A percentile compares a stretch with the other conserved stretches of the same genome.
These are phyloP conservation scores for Sinocyclocheilus rhinocerous DNA, from an alignment of 2,113 vertebrate genomes.

Conservation along the genomic window DNA sequence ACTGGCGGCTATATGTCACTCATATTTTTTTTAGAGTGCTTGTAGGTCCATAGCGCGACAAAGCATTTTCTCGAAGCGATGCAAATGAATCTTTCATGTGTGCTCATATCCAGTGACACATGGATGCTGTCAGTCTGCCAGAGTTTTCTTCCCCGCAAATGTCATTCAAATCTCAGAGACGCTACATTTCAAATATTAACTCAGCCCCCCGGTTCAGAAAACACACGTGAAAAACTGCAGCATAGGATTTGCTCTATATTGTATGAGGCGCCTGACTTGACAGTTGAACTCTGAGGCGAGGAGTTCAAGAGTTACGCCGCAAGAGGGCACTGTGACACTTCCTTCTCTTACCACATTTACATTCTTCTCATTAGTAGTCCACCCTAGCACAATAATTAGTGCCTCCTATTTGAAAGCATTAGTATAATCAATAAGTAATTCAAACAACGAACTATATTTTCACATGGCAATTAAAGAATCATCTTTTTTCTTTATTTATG, in stretches of 20 bases:
- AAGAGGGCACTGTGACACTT: constrained; percentile 1
- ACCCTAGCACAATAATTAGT: background rate
- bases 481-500: background rate
- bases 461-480: background rate
- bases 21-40: background rate
- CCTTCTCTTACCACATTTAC: background rate
- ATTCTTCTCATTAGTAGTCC: constrained; percentile 2
- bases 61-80: too few relatives aligned
- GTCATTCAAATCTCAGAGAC: background rate
- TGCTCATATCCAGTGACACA: background rate
- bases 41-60: too few relatives aligned
- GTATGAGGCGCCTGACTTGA: background rate
- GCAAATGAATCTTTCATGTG: too few relatives aligned
- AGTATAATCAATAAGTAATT: constrained; percentile 17
- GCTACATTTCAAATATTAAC: background rate
- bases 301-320: background rate
- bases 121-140: background rate
- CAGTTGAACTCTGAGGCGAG: background rate
- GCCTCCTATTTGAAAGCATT: background rate
- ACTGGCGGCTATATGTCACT: background rate
- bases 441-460: background rate
- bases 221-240: too few relatives aligned
- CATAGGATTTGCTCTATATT: background rate
- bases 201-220: too few relatives aligned
- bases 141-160: background rate